phyloP scores from a whole-genome alignment of 1,140 invertebrate genomes.

The Phymastichus coffea region DNA sequence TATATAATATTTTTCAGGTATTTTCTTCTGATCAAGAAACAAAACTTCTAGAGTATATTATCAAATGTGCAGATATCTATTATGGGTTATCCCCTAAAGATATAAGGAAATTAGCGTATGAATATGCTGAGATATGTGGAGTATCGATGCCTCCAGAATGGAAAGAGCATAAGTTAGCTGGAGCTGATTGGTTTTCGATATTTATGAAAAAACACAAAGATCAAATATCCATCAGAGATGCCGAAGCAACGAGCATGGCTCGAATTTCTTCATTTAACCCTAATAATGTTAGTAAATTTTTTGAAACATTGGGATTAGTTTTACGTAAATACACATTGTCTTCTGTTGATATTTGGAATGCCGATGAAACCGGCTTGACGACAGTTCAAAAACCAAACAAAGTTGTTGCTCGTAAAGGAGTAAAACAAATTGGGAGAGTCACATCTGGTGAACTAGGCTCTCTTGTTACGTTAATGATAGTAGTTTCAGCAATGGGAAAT shows the following conservation, averaged over 20 bases:
- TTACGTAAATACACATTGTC: conserved; percentile 28
- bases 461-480: conserved; percentile 43
- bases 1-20: neutral
- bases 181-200: conserved; percentile 32
- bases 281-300: conserved; percentile 35
- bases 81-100: conserved; percentile 16
- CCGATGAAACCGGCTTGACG: conserved; percentile 51
- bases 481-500: conserved; percentile 44
- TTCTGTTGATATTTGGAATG: conserved; percentile 43
- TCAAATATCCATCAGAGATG: conserved; percentile 31
- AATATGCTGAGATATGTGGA: neutral
- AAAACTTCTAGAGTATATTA: neutral
- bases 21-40: neutral
- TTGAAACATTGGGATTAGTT: conserved; percentile 30
- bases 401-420: conserved; percentile 43
- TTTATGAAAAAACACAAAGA: conserved; percentile 33
- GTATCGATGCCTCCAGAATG: neutral
- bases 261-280: conserved; percentile 38
- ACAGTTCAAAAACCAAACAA: conserved; percentile 51
- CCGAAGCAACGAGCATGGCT: conserved; percentile 36
- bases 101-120: conserved; percentile 45
- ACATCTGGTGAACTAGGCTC: conserved; percentile 48
- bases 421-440: conserved; percentile 46
- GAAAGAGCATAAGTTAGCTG: conserved; percentile 30
- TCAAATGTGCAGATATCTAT: neutral